A percentile compares a stretch with the other conserved stretches of the same genome.
phyloP scores from a whole-genome alignment of 2,113 vertebrate species.

The Sporophila hypoxantha region DNA sequence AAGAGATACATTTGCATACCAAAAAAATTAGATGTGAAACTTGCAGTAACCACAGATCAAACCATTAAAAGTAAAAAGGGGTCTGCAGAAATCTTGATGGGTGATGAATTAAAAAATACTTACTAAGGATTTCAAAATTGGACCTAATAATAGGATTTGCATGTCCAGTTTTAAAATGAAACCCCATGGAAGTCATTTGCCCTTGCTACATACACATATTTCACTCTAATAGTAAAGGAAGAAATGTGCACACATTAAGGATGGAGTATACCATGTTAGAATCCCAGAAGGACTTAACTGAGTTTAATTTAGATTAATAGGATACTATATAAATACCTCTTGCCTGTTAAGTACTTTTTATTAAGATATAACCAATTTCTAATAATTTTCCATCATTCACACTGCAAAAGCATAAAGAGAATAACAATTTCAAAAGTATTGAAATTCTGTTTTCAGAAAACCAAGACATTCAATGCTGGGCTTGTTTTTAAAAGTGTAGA shows the following conservation, averaged over 20 bases:
- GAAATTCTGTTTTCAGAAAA: constrained; percentile 24
- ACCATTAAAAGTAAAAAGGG: not conserved
- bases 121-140: not conserved
- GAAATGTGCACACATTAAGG: constrained; percentile 32
- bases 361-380: constrained; percentile 49
- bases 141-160: constrained; percentile 20
- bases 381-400: constrained; percentile 28
- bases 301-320: constrained; percentile 61
- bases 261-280: constrained; percentile 17
- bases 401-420: constrained; percentile 11
- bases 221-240: constrained; percentile 26
- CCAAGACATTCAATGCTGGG: not conserved
- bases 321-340: constrained; percentile 51
- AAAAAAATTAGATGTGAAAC: constrained; percentile 17
- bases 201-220: constrained; percentile 1
- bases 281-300: constrained; percentile 18
- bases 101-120: not conserved
- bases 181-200: constrained; percentile 4
- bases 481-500: not conserved
- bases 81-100: not conserved
- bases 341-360: constrained; percentile 59
- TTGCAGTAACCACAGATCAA: not conserved
- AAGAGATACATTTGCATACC: constrained; percentile 29
- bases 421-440: constrained; percentile 16
- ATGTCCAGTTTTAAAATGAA: constrained; percentile 17